A percentile compares a stretch with the other conserved stretches of the same genome.
Conservation (phyloP, 2,888 invertebrate genomes). For the Anticlea derivata region DNA sequence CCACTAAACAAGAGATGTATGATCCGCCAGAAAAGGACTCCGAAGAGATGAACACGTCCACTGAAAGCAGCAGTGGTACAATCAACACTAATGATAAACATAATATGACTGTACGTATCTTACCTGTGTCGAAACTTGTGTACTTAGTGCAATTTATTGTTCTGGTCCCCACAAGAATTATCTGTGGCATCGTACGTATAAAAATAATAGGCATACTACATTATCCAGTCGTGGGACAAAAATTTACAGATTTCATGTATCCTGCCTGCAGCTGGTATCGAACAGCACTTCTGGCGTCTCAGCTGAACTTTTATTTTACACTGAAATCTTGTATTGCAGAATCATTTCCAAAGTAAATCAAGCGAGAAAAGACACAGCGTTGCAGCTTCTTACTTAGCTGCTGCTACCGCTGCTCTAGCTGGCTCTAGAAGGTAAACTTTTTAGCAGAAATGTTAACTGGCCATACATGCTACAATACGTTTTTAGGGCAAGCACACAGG, state of each 20-base stretch:
- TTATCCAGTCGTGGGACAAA: too few relatives aligned
- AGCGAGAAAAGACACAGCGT: conserved; percentile 61
- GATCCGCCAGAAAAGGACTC: conserved; percentile 71
- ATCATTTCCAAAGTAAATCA: conserved; percentile 38
- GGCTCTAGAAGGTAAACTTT: conserved; percentile 49
- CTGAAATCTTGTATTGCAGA: conserved; percentile 29
- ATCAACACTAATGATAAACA: conserved; percentile 56
- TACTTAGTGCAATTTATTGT: too few relatives aligned
- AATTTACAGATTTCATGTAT: too few relatives aligned
- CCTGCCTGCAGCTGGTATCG: too few relatives aligned
- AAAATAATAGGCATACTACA: too few relatives aligned
- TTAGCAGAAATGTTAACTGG: background rate
- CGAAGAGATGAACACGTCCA: conserved; percentile 57
- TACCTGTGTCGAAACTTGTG: background rate
- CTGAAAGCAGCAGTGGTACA: conserved; percentile 59
- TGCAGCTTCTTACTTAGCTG: conserved; percentile 69
- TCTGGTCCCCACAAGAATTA: too few relatives aligned
- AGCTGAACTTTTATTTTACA: background rate
- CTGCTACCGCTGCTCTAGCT: conserved; percentile 69
- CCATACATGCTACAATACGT: too few relatives aligned
- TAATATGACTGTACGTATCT: conserved; percentile 9
- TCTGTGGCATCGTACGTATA: too few relatives aligned
- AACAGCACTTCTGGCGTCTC: too few relatives aligned
- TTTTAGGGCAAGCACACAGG: too few relatives aligned
- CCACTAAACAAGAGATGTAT: conserved; percentile 43